Conservation (phyloP, 2,888 invertebrate genomes). For the Dusona sp. region DNA sequence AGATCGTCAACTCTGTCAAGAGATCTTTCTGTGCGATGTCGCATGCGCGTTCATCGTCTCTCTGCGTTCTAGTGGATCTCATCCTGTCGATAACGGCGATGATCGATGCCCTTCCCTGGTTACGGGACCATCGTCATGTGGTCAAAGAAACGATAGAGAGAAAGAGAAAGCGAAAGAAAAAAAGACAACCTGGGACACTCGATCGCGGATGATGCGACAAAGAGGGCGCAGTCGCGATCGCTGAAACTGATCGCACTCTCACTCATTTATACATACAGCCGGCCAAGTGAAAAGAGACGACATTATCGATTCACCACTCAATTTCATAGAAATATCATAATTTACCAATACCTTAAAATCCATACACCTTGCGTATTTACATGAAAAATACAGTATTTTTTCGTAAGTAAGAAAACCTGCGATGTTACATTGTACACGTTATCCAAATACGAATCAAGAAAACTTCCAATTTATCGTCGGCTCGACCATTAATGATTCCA, state of each 20-base stretch:
- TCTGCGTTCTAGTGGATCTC: slow-evolving; percentile 76
- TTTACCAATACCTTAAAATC: not conserved
- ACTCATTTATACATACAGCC: slow-evolving; percentile 28
- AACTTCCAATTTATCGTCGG: not conserved
- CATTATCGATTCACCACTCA: slow-evolving; percentile 52
- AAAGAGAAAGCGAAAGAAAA: slow-evolving; percentile 17
- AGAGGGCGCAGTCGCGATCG: slow-evolving; percentile 44
- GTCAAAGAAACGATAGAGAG: slow-evolving; percentile 4
- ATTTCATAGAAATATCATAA: slow-evolving; percentile 43
- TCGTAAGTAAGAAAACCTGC: not conserved
- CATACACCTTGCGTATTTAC: not conserved
- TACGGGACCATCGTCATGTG: slow-evolving; percentile 56
- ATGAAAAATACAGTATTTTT: not conserved
- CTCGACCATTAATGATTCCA: not conserved
- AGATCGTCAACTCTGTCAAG: slow-evolving; percentile 66
- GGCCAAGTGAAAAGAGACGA: slow-evolving; percentile 24
- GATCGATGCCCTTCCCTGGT: slow-evolving; percentile 81
- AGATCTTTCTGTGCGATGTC: slow-evolving; percentile 79
- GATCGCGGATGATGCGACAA: slow-evolving; percentile 49
- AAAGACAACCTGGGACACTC: slow-evolving; percentile 39
- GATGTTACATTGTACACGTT: not conserved
- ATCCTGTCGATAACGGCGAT: slow-evolving; percentile 83
- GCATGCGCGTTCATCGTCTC: slow-evolving; percentile 73
- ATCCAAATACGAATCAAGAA: not conserved
- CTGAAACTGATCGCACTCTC: slow-evolving; percentile 62